A percentile compares a stretch with the other conserved stretches of the same genome.
Conservation (phyloP, 2,113 vertebrate genomes). For the Isichthys henryi region DNA sequence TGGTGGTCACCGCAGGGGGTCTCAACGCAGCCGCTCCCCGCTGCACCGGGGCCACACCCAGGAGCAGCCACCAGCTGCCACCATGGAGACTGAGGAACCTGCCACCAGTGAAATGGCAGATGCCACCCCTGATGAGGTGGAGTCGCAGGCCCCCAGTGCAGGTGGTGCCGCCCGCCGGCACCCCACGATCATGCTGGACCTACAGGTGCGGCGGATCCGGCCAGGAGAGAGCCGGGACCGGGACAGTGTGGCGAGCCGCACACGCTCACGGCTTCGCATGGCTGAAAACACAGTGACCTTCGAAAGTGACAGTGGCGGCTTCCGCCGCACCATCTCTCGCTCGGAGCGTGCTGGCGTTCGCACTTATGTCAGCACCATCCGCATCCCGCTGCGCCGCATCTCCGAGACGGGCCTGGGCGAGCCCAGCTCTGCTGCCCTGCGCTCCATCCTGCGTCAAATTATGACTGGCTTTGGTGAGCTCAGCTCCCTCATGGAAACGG, state of each 20-base stretch:
- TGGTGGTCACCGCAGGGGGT: slow-evolving; percentile 62
- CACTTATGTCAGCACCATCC: slow-evolving; percentile 85
- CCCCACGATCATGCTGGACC: slow-evolving; percentile 84
- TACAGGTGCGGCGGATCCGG: slow-evolving; percentile 83
- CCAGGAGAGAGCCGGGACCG: slow-evolving; percentile 81
- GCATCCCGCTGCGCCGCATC: slow-evolving; percentile 79
- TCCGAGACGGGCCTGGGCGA: slow-evolving; percentile 80
- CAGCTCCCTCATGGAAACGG: slow-evolving; percentile 85
- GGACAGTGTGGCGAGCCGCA: slow-evolving; percentile 86
- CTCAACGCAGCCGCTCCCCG: slow-evolving; percentile 76
- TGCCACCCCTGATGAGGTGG: slow-evolving; percentile 55
- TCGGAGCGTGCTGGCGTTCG: slow-evolving; percentile 80
- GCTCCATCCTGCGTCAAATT: slow-evolving; percentile 85
- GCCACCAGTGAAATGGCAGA: slow-evolving; percentile 32
- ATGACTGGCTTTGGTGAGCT: slow-evolving; percentile 90
- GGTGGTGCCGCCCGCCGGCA: slow-evolving; percentile 63
- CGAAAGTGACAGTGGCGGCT: slow-evolving; percentile 84
- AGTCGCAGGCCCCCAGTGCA: slow-evolving; percentile 50
- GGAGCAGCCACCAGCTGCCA: slow-evolving; percentile 33
- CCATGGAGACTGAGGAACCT: slow-evolving; percentile 47
- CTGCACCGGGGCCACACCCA: slow-evolving; percentile 57
- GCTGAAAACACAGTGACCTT: slow-evolving; percentile 81
- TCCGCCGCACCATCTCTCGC: slow-evolving; percentile 78
- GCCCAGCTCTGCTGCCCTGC: slow-evolving; percentile 78
- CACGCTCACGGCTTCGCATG: slow-evolving; percentile 76